Evolutionary conservation across 2,888 invertebrate genomes (phyloP).

Genomic region (Andricus curvator): DNA sequence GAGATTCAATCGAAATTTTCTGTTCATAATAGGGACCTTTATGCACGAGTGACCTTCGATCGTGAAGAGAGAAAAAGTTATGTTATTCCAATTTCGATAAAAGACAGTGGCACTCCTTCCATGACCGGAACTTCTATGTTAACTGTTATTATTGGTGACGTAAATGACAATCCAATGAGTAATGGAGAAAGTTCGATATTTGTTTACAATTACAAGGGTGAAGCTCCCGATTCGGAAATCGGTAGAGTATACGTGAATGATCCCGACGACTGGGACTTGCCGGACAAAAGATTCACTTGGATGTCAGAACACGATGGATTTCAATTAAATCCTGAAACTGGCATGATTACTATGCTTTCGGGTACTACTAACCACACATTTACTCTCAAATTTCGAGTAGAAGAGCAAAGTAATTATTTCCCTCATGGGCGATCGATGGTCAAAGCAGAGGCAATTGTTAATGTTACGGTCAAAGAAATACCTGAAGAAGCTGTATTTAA

Average conservation of each 20-base stretch:
- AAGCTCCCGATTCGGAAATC: conserved; percentile 89
- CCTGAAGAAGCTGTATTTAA: conserved; percentile 95
- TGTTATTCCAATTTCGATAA: conserved; percentile 92
- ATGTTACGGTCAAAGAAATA: conserved; percentile 91
- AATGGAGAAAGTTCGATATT: conserved; percentile 94
- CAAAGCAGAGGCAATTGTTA: conserved; percentile 85
- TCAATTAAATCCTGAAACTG: conserved; percentile 86
- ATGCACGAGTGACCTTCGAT: conserved; percentile 89
- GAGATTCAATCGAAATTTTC: conserved; percentile 87
- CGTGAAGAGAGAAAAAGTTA: conserved; percentile 93
- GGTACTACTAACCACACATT: conserved; percentile 89
- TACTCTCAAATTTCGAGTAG: conserved; percentile 86
- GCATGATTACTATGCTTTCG: conserved; percentile 92
- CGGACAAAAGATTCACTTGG: conserved; percentile 93
- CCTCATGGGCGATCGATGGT: neutral
- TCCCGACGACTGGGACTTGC: conserved; percentile 97
- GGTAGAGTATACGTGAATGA: conserved; percentile 97
- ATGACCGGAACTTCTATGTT: conserved; percentile 90
- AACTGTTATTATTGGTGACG: conserved; percentile 94
- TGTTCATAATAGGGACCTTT: conserved; percentile 85
- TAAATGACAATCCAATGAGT: conserved; percentile 94
- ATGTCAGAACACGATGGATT: conserved; percentile 84
- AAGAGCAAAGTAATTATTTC: conserved; percentile 82
- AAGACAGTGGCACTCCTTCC: conserved; percentile 88
- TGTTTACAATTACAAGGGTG: conserved; percentile 96